A percentile compares a stretch with the other conserved stretches of the same genome.
These are phyloP conservation scores for Stomatorhinus walkeri DNA, from an alignment of 2,797 vertebrate species.

Conservation along the genomic window DNA sequence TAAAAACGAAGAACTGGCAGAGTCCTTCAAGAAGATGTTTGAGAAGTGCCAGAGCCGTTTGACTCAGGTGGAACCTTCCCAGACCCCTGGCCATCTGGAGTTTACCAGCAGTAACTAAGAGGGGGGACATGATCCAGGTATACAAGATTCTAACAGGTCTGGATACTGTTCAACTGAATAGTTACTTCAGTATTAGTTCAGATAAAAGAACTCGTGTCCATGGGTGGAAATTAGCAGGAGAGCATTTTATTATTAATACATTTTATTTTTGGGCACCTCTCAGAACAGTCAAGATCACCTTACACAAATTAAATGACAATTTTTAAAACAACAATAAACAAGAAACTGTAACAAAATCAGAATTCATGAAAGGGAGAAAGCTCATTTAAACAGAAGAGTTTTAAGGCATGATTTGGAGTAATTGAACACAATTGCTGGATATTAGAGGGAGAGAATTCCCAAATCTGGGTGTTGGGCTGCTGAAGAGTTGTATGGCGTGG, in stretches of 20 bases:
- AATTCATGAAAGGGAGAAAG: background rate
- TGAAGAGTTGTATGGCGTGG: background rate
- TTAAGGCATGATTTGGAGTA: background rate
- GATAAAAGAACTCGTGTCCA: background rate
- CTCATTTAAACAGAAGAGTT: background rate
- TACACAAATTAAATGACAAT: background rate
- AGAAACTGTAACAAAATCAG: background rate
- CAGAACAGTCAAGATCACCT: background rate
- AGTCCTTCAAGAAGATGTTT: slow-evolving; percentile 79
- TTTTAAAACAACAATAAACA: background rate
- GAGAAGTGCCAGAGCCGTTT: slow-evolving; percentile 75
- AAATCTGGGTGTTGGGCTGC: background rate
- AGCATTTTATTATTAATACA: slow-evolving; percentile 41
- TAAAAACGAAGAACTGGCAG: slow-evolving; percentile 82
- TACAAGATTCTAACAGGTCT: background rate
- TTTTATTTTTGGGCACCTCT: slow-evolving; percentile 44
- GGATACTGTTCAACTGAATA: background rate
- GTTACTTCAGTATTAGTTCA: background rate
- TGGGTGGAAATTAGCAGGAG: background rate
- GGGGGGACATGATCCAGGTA: background rate
- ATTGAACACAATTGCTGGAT: background rate
- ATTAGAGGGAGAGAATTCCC: background rate
- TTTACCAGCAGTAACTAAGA: slow-evolving; percentile 52
- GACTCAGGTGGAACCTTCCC: slow-evolving; percentile 49
- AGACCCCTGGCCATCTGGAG: slow-evolving; percentile 67